Evolutionary conservation across 2,888 invertebrate genomes (phyloP).

Genomic region (Parasteatoda lunata): DNA sequence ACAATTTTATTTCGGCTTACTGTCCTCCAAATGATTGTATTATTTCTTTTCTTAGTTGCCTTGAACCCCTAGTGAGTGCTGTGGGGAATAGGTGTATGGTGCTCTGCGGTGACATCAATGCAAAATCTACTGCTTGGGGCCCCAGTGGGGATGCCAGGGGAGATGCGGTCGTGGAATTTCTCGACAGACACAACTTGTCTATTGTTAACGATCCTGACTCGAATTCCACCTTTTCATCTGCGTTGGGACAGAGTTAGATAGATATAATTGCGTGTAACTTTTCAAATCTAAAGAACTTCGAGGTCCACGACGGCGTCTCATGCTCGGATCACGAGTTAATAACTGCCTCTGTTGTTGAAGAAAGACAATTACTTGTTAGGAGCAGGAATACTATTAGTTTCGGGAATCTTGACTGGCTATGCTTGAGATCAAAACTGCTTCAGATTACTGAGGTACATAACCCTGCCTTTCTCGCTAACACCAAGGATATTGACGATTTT

Average conservation of each 20-base stretch:
- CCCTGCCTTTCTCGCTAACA: too few species aligned
- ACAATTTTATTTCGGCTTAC: neutral
- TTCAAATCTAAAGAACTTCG: too few species aligned
- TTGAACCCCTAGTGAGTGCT: neutral
- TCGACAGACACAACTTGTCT: neutral
- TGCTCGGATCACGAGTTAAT: too few species aligned
- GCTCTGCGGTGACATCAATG: neutral
- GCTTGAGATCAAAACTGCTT: neutral
- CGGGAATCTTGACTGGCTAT: neutral
- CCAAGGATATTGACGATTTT: neutral
- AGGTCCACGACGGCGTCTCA: too few species aligned
- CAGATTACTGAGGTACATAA: too few species aligned
- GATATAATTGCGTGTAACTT: too few species aligned
- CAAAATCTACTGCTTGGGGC: neutral
- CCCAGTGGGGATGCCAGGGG: neutral
- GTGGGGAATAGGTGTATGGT: neutral
- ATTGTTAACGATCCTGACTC: neutral
- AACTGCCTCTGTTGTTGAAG: too few species aligned
- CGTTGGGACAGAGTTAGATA: neutral
- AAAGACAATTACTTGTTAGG: neutral
- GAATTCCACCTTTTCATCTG: neutral
- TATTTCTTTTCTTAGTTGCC: neutral
- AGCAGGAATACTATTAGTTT: neutral
- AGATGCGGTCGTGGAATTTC: neutral
- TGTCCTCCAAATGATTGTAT: neutral